Evolutionary conservation across 2,888 invertebrate genomes (phyloP).

Genomic region (Dorcus parallelipipedus): DNA sequence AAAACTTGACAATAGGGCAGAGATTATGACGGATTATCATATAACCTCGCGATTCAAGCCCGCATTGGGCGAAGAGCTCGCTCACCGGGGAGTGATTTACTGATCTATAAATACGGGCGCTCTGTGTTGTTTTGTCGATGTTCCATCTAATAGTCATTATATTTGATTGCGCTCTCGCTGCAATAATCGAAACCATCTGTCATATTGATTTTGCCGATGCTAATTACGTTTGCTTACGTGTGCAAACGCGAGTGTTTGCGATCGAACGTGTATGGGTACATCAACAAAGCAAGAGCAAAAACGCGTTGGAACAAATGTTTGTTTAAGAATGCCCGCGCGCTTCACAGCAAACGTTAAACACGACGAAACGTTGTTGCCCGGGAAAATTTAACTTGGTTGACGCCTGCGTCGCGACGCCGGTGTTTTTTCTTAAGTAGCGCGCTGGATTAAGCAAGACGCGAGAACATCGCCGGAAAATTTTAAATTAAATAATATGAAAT

Average conservation of each 20-base stretch:
- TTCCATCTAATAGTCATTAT: neutral
- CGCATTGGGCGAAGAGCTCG: constrained; percentile 2
- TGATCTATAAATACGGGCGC: constrained; percentile 1
- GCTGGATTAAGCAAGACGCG: too few species aligned
- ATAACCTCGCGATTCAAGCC: constrained; percentile 20
- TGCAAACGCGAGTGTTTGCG: too few species aligned
- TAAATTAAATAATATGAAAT: too few species aligned
- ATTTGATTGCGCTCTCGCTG: neutral
- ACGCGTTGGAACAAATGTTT: too few species aligned
- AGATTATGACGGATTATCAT: constrained; percentile 27
- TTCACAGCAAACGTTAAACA: neutral
- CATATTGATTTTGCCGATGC: too few species aligned
- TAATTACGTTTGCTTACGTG: too few species aligned
- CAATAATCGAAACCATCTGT: too few species aligned
- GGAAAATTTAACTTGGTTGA: constrained; percentile 13
- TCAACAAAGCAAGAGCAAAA: too few species aligned
- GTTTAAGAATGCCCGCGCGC: too few species aligned
- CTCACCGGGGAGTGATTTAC: neutral
- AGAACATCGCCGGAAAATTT: too few species aligned
- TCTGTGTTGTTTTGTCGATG: neutral
- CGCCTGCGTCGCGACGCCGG: constrained; percentile 2
- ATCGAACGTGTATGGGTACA: too few species aligned
- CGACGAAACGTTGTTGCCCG: constrained; percentile 18
- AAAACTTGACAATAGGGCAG: constrained; percentile 24
- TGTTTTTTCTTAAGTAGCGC: too few species aligned